A percentile compares a stretch with the other conserved stretches of the same genome.
Evolutionary conservation across 2,888 invertebrate species (phyloP).

Genomic region (Sympetrum striolatum): DNA sequence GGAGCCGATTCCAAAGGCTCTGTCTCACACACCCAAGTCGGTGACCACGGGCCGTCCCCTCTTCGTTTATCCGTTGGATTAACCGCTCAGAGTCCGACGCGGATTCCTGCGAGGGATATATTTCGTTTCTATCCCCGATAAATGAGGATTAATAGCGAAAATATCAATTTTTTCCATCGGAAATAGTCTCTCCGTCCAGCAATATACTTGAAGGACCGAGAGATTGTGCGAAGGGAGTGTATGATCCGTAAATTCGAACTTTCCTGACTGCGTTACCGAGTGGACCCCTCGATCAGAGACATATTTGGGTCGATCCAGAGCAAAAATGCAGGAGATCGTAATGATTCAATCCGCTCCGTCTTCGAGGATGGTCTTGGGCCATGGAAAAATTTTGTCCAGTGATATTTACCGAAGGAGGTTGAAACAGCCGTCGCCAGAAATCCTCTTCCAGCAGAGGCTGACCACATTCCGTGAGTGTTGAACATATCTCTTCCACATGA

Average conservation of each 20-base stretch:
- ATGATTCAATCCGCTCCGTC: not conserved
- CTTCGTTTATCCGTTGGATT: not conserved
- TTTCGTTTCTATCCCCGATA: not conserved
- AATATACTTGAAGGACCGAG: not conserved
- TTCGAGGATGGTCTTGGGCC: not conserved
- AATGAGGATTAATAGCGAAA: not conserved
- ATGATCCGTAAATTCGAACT: not conserved
- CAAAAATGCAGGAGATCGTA: not conserved
- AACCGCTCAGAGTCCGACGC: not conserved
- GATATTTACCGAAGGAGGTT: not conserved
- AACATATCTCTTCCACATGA: too few species aligned
- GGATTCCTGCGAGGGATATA: not conserved
- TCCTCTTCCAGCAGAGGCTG: not conserved
- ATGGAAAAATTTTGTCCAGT: not conserved
- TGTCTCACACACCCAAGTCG: not conserved
- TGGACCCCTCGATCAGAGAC: not conserved
- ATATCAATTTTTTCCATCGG: not conserved
- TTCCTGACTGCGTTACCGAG: not conserved
- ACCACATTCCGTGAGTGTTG: not conserved
- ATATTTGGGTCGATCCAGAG: not conserved
- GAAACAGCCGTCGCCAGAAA: not conserved
- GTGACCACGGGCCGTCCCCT: not conserved
- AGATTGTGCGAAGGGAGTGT: not conserved
- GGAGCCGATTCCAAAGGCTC: not conserved
- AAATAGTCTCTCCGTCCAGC: not conserved